Base-by-base conservation (phyloP, 2,113 vertebrate genomes). In the Echinops telfairi region DNA sequence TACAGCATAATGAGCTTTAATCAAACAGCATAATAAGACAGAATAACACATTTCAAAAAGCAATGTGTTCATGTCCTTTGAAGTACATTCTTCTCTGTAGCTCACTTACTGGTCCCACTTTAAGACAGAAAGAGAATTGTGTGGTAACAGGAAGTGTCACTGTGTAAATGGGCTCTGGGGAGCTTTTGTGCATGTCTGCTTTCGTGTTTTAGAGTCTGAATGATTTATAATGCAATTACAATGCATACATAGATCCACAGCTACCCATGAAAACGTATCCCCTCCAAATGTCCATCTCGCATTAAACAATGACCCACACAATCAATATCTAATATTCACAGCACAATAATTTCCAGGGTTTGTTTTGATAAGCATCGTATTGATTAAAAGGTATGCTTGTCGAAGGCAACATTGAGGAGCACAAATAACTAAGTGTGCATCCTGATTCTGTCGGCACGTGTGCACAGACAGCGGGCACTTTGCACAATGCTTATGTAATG, bases 251-350 rank as follows among this genome's bases (percentile, higher is more conserved):
- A 71, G 57, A 58, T 47, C 77, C 31, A 78, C 80, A 86, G 58
- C 1, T 17, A 79, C 36, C 82, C 71, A 25, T n/a, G 70, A 83
- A 40, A 91, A 95, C 86, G 71, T 29, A n/a, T 29, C 80, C 33
- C 62, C 20, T 38, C n/a, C 82, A 70, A 88, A 77, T 19, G 14
- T 0, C 71, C 75, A 58, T 60, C 15, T 47, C 84, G 12, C 31
- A 3, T 53, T 62, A 89, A 86, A 83, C 22, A 80, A 78, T 64
- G 84, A 62, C 12, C 16, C 40, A 81, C 29, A 17, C 31, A 76
- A 83, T 89, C 60, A 47, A 47, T 91, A 81, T 81, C 75, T 71
- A 80, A 43, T 81, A 86, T 40, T 83, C 31, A 86, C 6, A n/a
- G 10, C 15, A 62, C 1, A 82, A 11, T 66, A 40, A 66, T 73